Percentiles rank a stretch among this genome's conserved stretches.
Conservation (phyloP, 2,797 vertebrate species). For the Melanotaenia pygmaea region DNA sequence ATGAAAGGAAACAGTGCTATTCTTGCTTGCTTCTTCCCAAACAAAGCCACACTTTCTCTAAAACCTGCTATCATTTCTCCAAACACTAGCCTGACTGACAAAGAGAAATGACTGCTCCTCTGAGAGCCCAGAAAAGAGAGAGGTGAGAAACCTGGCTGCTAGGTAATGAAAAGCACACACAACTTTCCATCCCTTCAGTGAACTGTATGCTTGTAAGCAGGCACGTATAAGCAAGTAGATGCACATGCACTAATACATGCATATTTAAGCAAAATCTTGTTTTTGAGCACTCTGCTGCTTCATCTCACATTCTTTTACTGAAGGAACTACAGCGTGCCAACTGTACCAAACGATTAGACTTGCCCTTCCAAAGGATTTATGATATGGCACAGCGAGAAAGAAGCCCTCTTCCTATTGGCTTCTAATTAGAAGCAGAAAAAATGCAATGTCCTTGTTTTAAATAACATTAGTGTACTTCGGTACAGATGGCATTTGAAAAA, state of each 20-base stretch:
- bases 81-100: slow-evolving; percentile 73
- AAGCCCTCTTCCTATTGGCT: slow-evolving; percentile 57
- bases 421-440: slow-evolving; percentile 71
- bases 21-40: slow-evolving; percentile 69
- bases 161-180: slow-evolving; percentile 73
- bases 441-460: slow-evolving; percentile 78
- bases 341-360: slow-evolving; percentile 71
- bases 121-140: slow-evolving; percentile 61
- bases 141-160: slow-evolving; percentile 63
- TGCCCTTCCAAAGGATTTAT: slow-evolving; percentile 61
- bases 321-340: slow-evolving; percentile 64
- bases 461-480: slow-evolving; percentile 66
- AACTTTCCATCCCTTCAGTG: slow-evolving; percentile 17
- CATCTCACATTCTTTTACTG: slow-evolving; percentile 45
- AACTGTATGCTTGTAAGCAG: slow-evolving; percentile 36
- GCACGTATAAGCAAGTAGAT: slow-evolving; percentile 5
- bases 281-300: slow-evolving; percentile 37
- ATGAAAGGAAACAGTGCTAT: slow-evolving; percentile 77
- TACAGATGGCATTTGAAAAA: slow-evolving; percentile 83
- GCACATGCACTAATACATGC: slow-evolving; percentile 15
- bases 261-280: slow-evolving; percentile 52
- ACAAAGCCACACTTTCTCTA: slow-evolving; percentile 73
- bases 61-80: slow-evolving; percentile 74
- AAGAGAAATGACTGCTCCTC: slow-evolving; percentile 71
- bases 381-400: slow-evolving; percentile 67